A percentile compares a stretch with the other conserved stretches of the same genome.
These are phyloP conservation scores for Drosophila ogumai DNA, from an alignment of 1,140 invertebrate species.

Conservation along the genomic window DNA sequence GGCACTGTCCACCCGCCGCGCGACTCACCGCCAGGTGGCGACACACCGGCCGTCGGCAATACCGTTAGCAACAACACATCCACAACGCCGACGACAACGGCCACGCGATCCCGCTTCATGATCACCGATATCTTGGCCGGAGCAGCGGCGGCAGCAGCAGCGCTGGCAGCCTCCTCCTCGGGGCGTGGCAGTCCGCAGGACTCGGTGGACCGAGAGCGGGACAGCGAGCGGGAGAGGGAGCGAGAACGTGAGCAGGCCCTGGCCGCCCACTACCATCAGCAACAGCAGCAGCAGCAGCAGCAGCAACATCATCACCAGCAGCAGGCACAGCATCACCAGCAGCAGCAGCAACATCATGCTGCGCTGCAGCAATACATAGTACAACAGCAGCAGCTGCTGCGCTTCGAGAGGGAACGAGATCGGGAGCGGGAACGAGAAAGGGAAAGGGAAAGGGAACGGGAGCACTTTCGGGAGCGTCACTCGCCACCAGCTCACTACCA, in stretches of 20 bases:
- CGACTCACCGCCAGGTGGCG: slow-evolving; percentile 85
- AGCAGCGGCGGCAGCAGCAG: slow-evolving; percentile 83
- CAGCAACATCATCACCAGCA: slow-evolving; percentile 53
- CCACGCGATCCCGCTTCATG: slow-evolving; percentile 91
- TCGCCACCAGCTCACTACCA: slow-evolving; percentile 39
- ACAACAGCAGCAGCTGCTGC: slow-evolving; percentile 75
- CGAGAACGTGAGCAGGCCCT: slow-evolving; percentile 52
- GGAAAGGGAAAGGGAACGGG: slow-evolving; percentile 49
- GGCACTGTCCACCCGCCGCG: slow-evolving; percentile 55
- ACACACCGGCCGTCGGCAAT: slow-evolving; percentile 52
- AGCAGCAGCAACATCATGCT: slow-evolving; percentile 69
- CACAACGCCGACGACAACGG: slow-evolving; percentile 85
- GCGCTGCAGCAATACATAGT: slow-evolving; percentile 73
- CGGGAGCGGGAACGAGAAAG: slow-evolving; percentile 44
- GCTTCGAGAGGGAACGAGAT: slow-evolving; percentile 62
- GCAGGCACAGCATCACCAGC: slow-evolving; percentile 54
- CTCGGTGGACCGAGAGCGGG: slow-evolving; percentile 7
- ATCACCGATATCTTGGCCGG: slow-evolving; percentile 91
- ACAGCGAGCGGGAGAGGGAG: slow-evolving; percentile 38
- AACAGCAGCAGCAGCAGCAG: slow-evolving; percentile 42
- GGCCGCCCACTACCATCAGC: slow-evolving; percentile 49
- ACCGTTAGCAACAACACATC: slow-evolving; percentile 26
- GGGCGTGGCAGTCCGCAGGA: slow-evolving; percentile 37
- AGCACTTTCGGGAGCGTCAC: slow-evolving; percentile 51
- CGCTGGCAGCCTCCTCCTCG: slow-evolving; percentile 54